Evolutionary conservation across 2,888 invertebrate genomes (phyloP), one percentile per base, ranked within the genome.

Genomic region (Ochropleura plecta): DNA sequence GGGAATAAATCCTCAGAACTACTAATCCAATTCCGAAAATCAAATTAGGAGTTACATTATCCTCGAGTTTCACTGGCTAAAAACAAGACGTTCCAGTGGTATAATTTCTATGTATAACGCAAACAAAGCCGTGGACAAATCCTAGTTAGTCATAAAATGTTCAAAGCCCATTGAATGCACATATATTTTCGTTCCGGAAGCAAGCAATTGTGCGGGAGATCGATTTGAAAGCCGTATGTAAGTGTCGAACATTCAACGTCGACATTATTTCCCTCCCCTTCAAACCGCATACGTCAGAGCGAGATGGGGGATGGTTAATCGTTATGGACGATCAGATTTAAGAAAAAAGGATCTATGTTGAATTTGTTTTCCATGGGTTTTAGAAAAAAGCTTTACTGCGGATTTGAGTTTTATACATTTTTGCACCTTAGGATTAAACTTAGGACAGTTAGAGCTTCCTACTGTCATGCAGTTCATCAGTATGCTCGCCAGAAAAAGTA

Each of bases 171-270:
- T 71, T 70, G 46, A 44, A 53, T 71, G 30, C 20, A 42, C 30
- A 59, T 67, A 63, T 66, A 79, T 64, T 75, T 79, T 73, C 64
- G 44, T 72, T 57, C 30, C 42, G 44, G 69, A 77, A 75, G 70
- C 40, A 73, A 51, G 73, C 72, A 76, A 79, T 87, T 76, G 76
- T 73, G 69, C 70, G 49, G 59, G 60, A 76, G 74, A 79, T 87
- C 77, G 77, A 85, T 85, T 73, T 66, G 48, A 75, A 82, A 75
- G 62, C 65, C 69, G 59, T 69, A 69, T 14, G 48, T 76, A 75
- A 84, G 74, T 79, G 76, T 83, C 73, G 73, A 78, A 70, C 73
- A 59, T 76, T 74, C 67, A 46, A 76, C 74, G 20, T 63, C 69
- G 30, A 62, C 60, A 65, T 59, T 70, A 59, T 40, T 60, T 44